phyloP scores from a whole-genome alignment of 1,140 invertebrate genomes.

The Delia radicum region DNA sequence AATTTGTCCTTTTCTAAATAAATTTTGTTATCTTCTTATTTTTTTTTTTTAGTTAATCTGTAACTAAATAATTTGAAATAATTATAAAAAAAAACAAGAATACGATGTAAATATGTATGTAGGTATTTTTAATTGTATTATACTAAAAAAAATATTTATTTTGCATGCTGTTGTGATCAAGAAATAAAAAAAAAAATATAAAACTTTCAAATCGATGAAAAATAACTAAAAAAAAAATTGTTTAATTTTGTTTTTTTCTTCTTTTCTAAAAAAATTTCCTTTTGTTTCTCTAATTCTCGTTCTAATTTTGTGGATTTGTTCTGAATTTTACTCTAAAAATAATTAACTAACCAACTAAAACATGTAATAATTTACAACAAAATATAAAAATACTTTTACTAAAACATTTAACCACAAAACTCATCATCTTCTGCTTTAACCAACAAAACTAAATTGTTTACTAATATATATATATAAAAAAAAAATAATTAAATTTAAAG shows the following conservation, averaged over 20 bases:
- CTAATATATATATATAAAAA: too few species aligned
- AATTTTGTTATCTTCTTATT: background rate
- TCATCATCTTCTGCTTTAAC: background rate
- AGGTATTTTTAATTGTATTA: background rate
- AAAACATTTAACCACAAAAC: background rate
- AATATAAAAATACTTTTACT: too few species aligned
- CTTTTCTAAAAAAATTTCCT: slow-evolving; percentile 12
- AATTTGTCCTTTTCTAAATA: background rate
- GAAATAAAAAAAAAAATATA: background rate
- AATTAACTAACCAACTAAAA: slow-evolving; percentile 11
- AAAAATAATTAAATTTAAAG: slow-evolving; percentile 8
- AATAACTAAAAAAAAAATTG: background rate
- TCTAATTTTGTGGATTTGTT: slow-evolving; percentile 20
- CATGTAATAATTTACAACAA: too few species aligned
- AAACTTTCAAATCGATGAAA: background rate
- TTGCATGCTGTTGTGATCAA: slow-evolving; percentile 11
- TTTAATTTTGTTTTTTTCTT: slow-evolving; percentile 24
- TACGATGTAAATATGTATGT: slow-evolving; percentile 1
- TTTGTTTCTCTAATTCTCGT: slow-evolving; percentile 15
- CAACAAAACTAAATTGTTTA: too few species aligned
- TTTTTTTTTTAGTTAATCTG: background rate
- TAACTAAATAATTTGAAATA: background rate
- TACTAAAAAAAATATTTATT: background rate
- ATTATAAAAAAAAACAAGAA: background rate
- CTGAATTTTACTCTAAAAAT: too few species aligned